Evolutionary conservation across 2,113 vertebrate species (phyloP), one percentile per base, ranked within the genome.

Genomic region (Pelecanoides urinatrix): DNA sequence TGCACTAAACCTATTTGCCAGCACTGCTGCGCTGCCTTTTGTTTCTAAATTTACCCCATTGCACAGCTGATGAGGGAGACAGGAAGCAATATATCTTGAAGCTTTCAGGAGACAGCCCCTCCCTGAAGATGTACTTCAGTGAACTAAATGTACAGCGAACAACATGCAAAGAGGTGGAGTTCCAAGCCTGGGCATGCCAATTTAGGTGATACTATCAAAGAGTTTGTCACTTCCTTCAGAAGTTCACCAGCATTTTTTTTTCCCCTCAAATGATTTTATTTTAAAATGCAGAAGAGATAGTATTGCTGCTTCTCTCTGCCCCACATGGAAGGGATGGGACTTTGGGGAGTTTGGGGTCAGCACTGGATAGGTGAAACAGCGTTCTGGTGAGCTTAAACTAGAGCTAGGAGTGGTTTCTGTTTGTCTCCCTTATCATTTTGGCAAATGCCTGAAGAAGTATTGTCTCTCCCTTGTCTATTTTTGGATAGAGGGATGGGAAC

Each of bases 121-220:
- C 96, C 97, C 95, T 92, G 30, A 49, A 88, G 94, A 95, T 63
- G 71, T 96, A 80, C 96, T 95, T 88, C 15, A 95, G 86, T 90
- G 89, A 90, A 95, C 81, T 79, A 59, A 77, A 86, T 34, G 81
- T 86, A 67, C 80, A 59, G 67, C 1, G 1, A 92, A 40, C 76
- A 65, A 78, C 67, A 5, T 13, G 88, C 89, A 30, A 30, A 55
- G 94, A 75, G 67, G 82, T 68, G 94, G 78, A 62, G 86, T 67
- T 93, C 91, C 98, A 97, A 92, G 98, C 81, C 87, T 0, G 3
- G 95, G 75, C 98, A 95, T 23, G 97, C 90, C 42, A 11, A 9
- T 21, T 62, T 56, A 58, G 62, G n/a, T 66, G n/a, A 78, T 70
- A 59, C 53, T 42, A 82, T 94, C 86, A 70, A 84, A 77, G 75